Conservation (phyloP, 1,140 invertebrate species). For the Caerostris extrusa region DNA sequence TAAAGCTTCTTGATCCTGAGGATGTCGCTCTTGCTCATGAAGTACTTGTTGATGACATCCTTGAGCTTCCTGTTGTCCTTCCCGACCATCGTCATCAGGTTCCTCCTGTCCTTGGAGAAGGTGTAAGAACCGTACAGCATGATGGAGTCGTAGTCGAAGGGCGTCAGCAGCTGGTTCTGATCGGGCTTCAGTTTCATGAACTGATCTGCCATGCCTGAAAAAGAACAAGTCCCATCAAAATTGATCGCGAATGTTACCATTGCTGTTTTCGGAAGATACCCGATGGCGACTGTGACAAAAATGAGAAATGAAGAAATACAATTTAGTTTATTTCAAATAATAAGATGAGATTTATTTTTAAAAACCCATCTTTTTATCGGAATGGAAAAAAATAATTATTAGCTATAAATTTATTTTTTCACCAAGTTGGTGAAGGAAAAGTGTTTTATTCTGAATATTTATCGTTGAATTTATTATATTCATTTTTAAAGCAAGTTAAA, state of each 20-base stretch:
- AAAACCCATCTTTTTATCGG: too few relatives aligned
- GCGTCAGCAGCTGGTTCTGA: slow-evolving; percentile 75
- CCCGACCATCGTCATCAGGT: slow-evolving; percentile 56
- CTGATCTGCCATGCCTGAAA: slow-evolving; percentile 48
- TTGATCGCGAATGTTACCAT: not conserved
- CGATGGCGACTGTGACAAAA: too few relatives aligned
- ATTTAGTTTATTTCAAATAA: too few relatives aligned
- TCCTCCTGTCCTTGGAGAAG: slow-evolving; percentile 68
- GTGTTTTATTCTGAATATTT: too few relatives aligned
- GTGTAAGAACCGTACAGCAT: slow-evolving; percentile 78
- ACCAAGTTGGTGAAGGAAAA: too few relatives aligned
- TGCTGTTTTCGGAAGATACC: not conserved
- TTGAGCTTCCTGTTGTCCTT: slow-evolving; percentile 21
- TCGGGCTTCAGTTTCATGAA: slow-evolving; percentile 75
- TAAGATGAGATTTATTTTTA: too few relatives aligned
- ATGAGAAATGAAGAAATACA: too few relatives aligned
- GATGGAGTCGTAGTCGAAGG: slow-evolving; percentile 78
- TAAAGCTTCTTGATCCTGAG: slow-evolving; percentile 53
- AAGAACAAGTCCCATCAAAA: not conserved
- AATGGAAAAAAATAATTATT: too few relatives aligned
- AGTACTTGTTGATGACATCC: slow-evolving; percentile 43
- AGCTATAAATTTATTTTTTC: too few relatives aligned
- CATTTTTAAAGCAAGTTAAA: too few relatives aligned
- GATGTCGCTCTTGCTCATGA: slow-evolving; percentile 51
- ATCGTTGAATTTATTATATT: too few relatives aligned